These are phyloP conservation scores for Rhabdomys pumilio DNA, from an alignment of 2,797 vertebrate genomes.

Conservation along the genomic window DNA sequence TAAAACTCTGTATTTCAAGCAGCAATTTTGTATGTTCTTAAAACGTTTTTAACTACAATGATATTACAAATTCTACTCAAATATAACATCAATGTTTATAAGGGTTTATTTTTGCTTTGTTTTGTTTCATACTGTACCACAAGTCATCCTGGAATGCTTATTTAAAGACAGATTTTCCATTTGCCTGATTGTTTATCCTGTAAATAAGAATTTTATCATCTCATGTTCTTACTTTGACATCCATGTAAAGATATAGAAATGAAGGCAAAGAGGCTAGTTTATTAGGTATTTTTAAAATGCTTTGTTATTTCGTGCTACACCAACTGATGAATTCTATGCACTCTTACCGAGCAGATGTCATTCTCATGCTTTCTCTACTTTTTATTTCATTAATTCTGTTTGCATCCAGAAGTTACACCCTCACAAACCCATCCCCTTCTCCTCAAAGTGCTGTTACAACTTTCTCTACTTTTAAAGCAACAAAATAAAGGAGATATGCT, in stretches of 20 bases:
- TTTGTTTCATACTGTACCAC: background rate
- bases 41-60: background rate
- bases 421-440: background rate
- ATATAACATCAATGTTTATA: background rate
- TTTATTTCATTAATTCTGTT: background rate
- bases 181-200: background rate
- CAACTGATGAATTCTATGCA: background rate
- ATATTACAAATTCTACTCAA: background rate
- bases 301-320: background rate
- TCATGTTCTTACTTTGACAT: background rate
- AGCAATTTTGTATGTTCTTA: slow-evolving; percentile 8
- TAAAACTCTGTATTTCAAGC: background rate
- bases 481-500: background rate
- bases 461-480: background rate
- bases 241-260: background rate
- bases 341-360: background rate
- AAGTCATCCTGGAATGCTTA: background rate
- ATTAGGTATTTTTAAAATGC: background rate
- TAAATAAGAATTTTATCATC: background rate
- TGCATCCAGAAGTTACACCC: background rate
- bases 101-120: background rate
- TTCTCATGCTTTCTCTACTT: background rate
- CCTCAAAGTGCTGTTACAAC: background rate
- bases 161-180: background rate
- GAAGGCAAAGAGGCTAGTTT: background rate